Evolutionary conservation across 2,888 invertebrate genomes (phyloP).

Genomic region (Holacanthella duospinosa): DNA sequence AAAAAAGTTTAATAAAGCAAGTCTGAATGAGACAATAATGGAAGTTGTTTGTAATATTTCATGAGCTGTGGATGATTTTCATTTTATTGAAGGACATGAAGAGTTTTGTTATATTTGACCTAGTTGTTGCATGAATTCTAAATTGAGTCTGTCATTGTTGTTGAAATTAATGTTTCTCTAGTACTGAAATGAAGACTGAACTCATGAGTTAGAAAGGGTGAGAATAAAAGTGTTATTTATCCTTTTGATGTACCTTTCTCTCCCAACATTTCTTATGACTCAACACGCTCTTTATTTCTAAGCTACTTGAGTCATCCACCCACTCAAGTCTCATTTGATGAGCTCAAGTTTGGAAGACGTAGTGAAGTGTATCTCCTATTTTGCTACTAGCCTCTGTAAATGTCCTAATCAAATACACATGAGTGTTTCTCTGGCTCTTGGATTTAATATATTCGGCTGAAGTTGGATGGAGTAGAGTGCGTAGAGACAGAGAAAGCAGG

Average conservation of each 20-base stretch:
- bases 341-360: background rate
- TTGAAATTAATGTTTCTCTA: background rate
- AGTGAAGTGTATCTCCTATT: background rate
- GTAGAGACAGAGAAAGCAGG: background rate
- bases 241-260: background rate
- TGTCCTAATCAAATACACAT: constrained; percentile 3
- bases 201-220: background rate
- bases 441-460: background rate
- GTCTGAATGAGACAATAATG: no score
- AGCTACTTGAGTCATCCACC: background rate
- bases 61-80: no score
- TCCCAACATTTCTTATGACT: background rate
- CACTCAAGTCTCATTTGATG: background rate
- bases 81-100: no score
- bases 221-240: background rate
- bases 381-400: background rate
- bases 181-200: background rate
- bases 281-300: no score
- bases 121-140: background rate
- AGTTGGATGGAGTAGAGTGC: background rate
- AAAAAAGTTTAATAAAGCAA: no score
- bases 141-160: background rate
- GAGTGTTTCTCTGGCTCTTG: background rate
- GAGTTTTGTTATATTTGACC: no score
- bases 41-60: no score